Base-by-base conservation (phyloP, 2,113 vertebrate species). In the Phaethon lepturus region DNA sequence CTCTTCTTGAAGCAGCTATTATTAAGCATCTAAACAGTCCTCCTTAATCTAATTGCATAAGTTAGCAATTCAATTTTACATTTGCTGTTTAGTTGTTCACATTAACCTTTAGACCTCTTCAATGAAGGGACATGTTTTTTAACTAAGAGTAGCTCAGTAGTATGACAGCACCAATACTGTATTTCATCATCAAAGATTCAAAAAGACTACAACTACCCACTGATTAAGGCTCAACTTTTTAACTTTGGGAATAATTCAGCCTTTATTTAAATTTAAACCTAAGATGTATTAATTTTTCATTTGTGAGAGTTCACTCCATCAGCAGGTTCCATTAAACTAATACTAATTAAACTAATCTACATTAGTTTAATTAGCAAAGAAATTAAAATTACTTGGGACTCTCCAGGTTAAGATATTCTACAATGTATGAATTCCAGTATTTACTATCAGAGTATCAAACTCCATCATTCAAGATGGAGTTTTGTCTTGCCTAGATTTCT, bases 71-170 rank as follows among this genome's bases (percentile, higher is more conserved):
- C 59, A 88, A 67, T 92, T 92, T 81, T 77, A 77, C 50, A 88
- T 91, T 45, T 90, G 63, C 71, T 59, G 45, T 69, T 68, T 53
- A 94, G 68, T 58, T 90, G 58, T 53, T 91, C 93, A 38, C 40
- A 91, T 88, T 95, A 93, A 95, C 91, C 86, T 96, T 92, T 62
- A 95, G 86, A 88, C 49, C 66, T 25, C 26, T 42, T 49, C 67
- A 89, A 8, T 64, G 47, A 86, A 58, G 31, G 19, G 69, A 73
- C 5, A 15, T n/a, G 28, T 4, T 81, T 86, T 60, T 78, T 53
- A 86, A 19, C 69, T 13, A 74, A 55, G 69, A 72, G 44, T 13
- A 83, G 47, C 72, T 84, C 47, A 66, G 52, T 26, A 68, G 33
- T 74, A 23, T 22, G 31, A 66, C 14, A 83, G 26, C 50, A 81